Percentiles rank a stretch among this genome's conserved stretches.
These are phyloP conservation scores for Tetramorium parvispinum DNA, from an alignment of 1,140 invertebrate species.

Conservation along the genomic window DNA sequence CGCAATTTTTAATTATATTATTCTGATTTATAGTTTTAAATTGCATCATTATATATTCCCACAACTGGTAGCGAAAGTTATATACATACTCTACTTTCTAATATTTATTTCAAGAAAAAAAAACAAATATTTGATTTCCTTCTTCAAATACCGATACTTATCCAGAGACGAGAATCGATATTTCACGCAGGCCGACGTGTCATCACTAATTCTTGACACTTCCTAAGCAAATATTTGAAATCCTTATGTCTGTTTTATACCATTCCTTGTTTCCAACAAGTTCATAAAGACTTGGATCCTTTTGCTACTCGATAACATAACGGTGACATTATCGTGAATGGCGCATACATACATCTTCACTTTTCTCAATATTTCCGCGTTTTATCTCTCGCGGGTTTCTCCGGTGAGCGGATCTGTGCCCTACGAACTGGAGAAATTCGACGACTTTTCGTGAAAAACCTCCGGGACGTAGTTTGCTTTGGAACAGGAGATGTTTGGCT, in stretches of 20 bases:
- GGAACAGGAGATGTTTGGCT: conserved; percentile 78
- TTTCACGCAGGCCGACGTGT: conserved; percentile 20
- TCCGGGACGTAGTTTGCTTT: conserved; percentile 73
- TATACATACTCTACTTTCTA: neutral
- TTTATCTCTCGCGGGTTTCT: conserved; percentile 50
- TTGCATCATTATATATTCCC: neutral
- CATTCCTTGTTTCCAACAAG: conserved; percentile 27
- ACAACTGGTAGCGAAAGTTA: conserved; percentile 6
- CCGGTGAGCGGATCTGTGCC: conserved; percentile 24
- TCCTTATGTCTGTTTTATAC: neutral
- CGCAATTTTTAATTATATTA: conserved; percentile 2
- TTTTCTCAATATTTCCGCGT: conserved; percentile 53
- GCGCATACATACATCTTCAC: conserved; percentile 45
- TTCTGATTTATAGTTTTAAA: neutral
- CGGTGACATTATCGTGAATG: conserved; percentile 28
- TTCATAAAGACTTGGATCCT: conserved; percentile 21
- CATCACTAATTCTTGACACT: conserved; percentile 49
- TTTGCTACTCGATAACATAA: conserved; percentile 27
- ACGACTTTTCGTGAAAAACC: conserved; percentile 70
- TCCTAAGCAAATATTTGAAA: conserved; percentile 51
- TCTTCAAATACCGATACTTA: conserved; percentile 36
- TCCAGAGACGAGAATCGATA: conserved; percentile 14
- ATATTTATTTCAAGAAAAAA: conserved; percentile 25
- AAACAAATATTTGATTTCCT: conserved; percentile 29
- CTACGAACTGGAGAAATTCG: conserved; percentile 50